A percentile compares a stretch with the other conserved stretches of the same genome.
Evolutionary conservation across 2,113 vertebrate species (phyloP).

Genomic region (Corythornis madagascariensis): DNA sequence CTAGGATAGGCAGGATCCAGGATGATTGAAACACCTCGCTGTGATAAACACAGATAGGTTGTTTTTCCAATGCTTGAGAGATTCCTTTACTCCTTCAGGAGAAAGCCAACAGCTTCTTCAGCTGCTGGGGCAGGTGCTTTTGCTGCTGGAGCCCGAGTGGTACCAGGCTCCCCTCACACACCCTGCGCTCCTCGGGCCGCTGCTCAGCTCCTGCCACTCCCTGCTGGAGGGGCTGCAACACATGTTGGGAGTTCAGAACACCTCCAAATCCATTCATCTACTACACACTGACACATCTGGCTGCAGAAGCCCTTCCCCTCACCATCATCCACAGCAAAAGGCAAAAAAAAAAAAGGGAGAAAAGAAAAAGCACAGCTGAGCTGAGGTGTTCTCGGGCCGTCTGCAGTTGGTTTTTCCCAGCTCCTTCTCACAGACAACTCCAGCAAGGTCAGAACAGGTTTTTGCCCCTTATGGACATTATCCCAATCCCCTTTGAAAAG

Average conservation of each 20-base stretch:
- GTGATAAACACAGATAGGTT: too few relatives aligned
- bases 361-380: neutral
- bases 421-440: slow-evolving; percentile 31
- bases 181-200: too few relatives aligned
- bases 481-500: neutral
- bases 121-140: too few relatives aligned
- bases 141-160: too few relatives aligned
- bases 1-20: too few relatives aligned
- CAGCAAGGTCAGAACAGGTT: slow-evolving; percentile 49
- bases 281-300: slow-evolving; percentile 55
- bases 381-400: slow-evolving; percentile 27
- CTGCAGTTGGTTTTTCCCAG: slow-evolving; percentile 37
- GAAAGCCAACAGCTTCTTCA: too few relatives aligned
- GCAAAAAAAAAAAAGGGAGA: neutral
- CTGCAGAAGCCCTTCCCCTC: slow-evolving; percentile 63
- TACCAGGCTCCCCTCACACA: too few relatives aligned
- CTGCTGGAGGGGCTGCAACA: slow-evolving; percentile 53
- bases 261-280: slow-evolving; percentile 71
- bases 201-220: slow-evolving; percentile 50
- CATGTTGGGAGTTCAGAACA: slow-evolving; percentile 69
- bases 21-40: too few relatives aligned
- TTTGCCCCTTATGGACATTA: neutral
- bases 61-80: too few relatives aligned
- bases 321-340: slow-evolving; percentile 45
- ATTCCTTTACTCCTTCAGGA: too few relatives aligned